Percentiles rank a stretch among this genome's conserved stretches.
These are phyloP conservation scores for Uloborus plumipes DNA, from an alignment of 2,888 invertebrate genomes.

Conservation along the genomic window DNA sequence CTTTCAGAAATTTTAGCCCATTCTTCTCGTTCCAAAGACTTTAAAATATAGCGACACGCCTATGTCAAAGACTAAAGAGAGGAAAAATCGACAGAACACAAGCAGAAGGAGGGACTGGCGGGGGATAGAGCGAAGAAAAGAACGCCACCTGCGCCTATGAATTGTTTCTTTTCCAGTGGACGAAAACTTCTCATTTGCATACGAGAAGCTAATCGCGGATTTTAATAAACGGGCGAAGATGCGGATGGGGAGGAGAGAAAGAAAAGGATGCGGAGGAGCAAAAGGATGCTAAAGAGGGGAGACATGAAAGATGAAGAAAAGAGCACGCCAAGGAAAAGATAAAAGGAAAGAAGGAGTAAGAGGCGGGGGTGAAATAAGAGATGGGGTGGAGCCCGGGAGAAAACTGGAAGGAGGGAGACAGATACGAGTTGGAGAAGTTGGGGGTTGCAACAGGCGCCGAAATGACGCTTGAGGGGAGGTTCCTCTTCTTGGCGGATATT, in stretches of 20 bases:
- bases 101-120: slow-evolving; percentile 4
- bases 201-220: slow-evolving; percentile 62
- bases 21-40: slow-evolving; percentile 51
- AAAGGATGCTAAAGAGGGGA: slow-evolving; percentile 9
- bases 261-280: slow-evolving; percentile 27
- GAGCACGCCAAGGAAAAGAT: slow-evolving; percentile 19
- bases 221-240: slow-evolving; percentile 61
- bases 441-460: slow-evolving; percentile 54
- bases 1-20: slow-evolving; percentile 34
- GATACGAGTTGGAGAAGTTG: slow-evolving; percentile 33
- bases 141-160: slow-evolving; percentile 54
- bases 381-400: slow-evolving; percentile 29
- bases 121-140: slow-evolving; percentile 30
- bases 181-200: slow-evolving; percentile 61
- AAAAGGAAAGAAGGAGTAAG: slow-evolving; percentile 41
- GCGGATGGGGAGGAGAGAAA: slow-evolving; percentile 66
- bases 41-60: slow-evolving; percentile 58
- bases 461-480: background rate
- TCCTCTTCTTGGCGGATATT: slow-evolving; percentile 29
- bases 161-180: slow-evolving; percentile 53
- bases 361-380: slow-evolving; percentile 6
- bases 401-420: slow-evolving; percentile 44
- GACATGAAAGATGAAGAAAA: slow-evolving; percentile 37
- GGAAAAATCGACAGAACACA: background rate
- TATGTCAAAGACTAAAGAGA: slow-evolving; percentile 40